Percentiles rank a stretch among this genome's conserved stretches.
These are phyloP conservation scores for Onychomys torridus DNA, from an alignment of 2,797 vertebrate genomes.

Conservation along the genomic window DNA sequence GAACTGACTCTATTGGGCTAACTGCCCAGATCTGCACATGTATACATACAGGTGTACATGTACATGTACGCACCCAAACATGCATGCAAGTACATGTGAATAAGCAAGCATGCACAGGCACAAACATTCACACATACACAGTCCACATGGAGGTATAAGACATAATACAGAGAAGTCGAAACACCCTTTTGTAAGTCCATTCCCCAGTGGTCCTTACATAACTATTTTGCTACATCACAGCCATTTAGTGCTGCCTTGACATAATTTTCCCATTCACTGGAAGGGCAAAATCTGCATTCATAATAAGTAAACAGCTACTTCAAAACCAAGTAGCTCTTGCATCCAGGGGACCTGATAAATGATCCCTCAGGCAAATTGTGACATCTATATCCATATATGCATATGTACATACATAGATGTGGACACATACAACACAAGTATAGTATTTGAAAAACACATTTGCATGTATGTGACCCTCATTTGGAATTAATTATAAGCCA, in stretches of 20 bases:
- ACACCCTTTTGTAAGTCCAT: too few species aligned
- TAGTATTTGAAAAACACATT: neutral
- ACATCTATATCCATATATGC: neutral
- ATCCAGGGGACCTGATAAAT: neutral
- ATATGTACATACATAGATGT: too few species aligned
- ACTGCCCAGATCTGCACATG: too few species aligned
- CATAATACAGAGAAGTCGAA: neutral
- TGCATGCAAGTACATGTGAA: neutral
- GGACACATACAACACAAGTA: conserved; percentile 4
- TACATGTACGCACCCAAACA: neutral
- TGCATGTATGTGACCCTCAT: neutral
- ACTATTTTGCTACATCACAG: too few species aligned
- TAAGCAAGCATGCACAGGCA: neutral
- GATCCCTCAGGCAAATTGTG: conserved; percentile 73
- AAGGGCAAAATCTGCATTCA: neutral
- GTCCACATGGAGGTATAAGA: neutral
- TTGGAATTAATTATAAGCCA: conserved; percentile 55
- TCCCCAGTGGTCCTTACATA: neutral
- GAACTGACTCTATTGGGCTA: neutral
- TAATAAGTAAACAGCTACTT: neutral
- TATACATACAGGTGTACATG: neutral
- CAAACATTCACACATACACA: neutral
- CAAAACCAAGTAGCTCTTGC: neutral
- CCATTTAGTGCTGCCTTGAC: neutral
- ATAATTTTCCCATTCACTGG: neutral